These are phyloP conservation scores for Cephus pulcher DNA, from an alignment of 2,888 invertebrate species.

Conservation along the genomic window DNA sequence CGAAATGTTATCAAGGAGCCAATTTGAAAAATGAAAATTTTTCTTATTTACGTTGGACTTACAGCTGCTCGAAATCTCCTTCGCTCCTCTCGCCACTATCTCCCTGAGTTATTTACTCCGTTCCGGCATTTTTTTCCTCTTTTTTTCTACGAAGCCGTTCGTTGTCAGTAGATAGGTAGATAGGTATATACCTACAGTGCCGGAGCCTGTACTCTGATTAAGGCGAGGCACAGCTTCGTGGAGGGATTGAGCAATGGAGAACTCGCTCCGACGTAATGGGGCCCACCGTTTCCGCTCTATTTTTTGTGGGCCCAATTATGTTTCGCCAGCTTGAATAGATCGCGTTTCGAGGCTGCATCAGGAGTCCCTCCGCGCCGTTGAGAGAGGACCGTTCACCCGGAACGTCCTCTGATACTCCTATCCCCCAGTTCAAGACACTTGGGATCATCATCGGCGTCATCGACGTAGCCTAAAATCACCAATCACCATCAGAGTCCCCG, in stretches of 20 bases:
- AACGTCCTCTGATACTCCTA: not conserved
- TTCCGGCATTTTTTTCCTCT: not conserved
- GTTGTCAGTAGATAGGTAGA: not conserved
- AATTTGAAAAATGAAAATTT: not conserved
- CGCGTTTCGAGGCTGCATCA: constrained; percentile 38
- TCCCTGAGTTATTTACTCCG: not conserved
- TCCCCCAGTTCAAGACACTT: not conserved
- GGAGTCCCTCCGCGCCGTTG: constrained; percentile 14
- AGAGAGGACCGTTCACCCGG: not conserved
- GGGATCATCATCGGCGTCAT: not conserved
- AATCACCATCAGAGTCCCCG: not conserved
- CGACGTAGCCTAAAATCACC: not conserved
- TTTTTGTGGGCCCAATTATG: constrained; percentile 54
- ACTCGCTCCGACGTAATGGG: constrained; percentile 50
- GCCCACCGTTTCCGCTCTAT: constrained; percentile 58
- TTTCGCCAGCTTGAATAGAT: constrained; percentile 48
- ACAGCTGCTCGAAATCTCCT: not conserved
- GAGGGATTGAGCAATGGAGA: constrained; percentile 33
- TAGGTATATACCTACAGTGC: not conserved
- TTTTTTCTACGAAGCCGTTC: not conserved
- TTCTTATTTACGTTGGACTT: not conserved
- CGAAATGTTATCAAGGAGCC: not conserved
- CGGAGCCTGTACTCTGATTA: constrained; percentile 33
- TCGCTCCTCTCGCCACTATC: constrained; percentile 4
- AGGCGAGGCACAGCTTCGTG: constrained; percentile 45